Base-by-base conservation (phyloP, 1,140 invertebrate species). In the Dreissena rostriformis region DNA sequence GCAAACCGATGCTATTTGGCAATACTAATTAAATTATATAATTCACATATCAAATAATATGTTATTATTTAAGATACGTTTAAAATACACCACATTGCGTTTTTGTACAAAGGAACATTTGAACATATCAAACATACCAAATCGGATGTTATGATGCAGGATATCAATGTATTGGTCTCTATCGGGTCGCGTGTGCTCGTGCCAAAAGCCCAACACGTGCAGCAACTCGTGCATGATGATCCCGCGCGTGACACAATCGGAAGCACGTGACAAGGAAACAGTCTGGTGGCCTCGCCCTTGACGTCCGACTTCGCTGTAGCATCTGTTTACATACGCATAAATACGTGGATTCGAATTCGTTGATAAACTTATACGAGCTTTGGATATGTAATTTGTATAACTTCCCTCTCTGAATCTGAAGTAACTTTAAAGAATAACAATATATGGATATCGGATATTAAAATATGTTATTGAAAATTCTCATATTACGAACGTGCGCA, bases 101-200 rank as follows among this genome's bases (percentile, higher is more conserved):
- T 61, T n/a, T 61, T 4, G 57, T 19, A 6, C 57, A 61, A 14
- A 57, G 53, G 53, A n/a, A n/a, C n/a, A n/a, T n/a, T n/a, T n/a
- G n/a, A 61, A 61, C 6, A n/a, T 19, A 11, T 22, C 10, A 39
- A 72, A 22, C 80, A 57, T 66, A 89, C 89, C 82, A 22, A 53
- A 12, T 15, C 53, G 66, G 19, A 98, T 96, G 90, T 98, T 98
- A 2, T 95, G 85, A 91, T 95, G 97, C 29, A 95, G 92, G 49
- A 98, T 95, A 6, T 89, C 93, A 0, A 98, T 96, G 88, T 94
- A 96, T 26, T 96, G 93, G 88, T 98, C 97, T 26, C 97, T 94
- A 86, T 98, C 97, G 29, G 94, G 94, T 51, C 97, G 94, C 86
- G 96, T 97, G 90, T 98, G 97, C 90, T 98, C 97, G 91, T 98